Percentiles rank a stretch among this genome's conserved stretches.
These are phyloP conservation scores for Ruditapes philippinarum DNA, from an alignment of 1,140 invertebrate species.

Conservation along the genomic window DNA sequence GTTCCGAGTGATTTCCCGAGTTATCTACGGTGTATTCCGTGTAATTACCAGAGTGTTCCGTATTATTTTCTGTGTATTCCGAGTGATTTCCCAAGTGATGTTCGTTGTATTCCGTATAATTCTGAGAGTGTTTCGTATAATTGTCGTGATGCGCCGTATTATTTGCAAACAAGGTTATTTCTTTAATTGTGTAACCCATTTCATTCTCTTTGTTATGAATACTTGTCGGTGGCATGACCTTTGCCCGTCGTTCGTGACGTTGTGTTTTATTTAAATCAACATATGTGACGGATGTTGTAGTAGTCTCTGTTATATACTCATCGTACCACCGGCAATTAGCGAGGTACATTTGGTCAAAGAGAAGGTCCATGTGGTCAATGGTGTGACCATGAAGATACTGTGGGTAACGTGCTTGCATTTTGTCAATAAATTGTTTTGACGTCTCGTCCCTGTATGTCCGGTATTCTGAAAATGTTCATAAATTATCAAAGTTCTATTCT, in stretches of 20 bases:
- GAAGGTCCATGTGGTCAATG: conserved; percentile 10
- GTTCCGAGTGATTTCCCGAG: background rate
- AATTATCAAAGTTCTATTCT: too few species aligned
- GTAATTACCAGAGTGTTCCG: too few species aligned
- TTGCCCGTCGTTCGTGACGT: background rate
- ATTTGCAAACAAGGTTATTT: background rate
- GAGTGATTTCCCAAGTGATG: background rate
- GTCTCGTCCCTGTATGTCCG: background rate
- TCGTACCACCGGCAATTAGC: conserved; percentile 34
- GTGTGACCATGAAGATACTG: background rate
- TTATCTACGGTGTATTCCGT: too few species aligned
- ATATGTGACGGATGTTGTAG: background rate
- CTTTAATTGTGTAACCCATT: background rate
- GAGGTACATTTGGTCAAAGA: background rate
- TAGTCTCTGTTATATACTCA: background rate
- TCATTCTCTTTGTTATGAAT: background rate
- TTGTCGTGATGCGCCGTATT: background rate
- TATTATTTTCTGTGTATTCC: background rate
- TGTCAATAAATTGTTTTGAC: conserved; percentile 49
- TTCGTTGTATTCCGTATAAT: too few species aligned
- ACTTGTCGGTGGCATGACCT: background rate
- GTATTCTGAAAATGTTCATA: too few species aligned
- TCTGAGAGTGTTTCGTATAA: too few species aligned
- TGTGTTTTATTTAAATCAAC: background rate
- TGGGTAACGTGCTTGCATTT: conserved; percentile 21